phyloP scores from a whole-genome alignment of 2,888 invertebrate species.

The Augochlorella aurata region DNA sequence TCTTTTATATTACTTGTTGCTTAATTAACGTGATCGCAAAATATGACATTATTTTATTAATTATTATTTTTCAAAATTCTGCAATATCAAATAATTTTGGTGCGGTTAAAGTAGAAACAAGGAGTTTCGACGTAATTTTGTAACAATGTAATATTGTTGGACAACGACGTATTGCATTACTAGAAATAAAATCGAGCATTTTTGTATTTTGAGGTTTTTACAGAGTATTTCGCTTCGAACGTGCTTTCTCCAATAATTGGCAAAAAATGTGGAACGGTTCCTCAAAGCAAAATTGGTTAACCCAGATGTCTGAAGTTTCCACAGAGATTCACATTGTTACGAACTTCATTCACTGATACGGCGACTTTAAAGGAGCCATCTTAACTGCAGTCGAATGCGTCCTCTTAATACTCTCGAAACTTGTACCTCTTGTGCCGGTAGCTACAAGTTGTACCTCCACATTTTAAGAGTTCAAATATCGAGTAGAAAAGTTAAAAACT shows the following conservation, averaged over 20 bases:
- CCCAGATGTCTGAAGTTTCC: constrained; percentile 14
- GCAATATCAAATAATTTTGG: neutral
- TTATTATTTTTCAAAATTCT: neutral
- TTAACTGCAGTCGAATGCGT: neutral
- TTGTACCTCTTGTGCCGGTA: neutral
- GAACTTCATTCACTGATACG: constrained; percentile 2
- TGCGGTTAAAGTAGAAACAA: neutral
- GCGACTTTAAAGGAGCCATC: neutral
- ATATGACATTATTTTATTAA: neutral
- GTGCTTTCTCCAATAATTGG: neutral
- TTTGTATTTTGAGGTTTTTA: neutral
- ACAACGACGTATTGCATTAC: neutral
- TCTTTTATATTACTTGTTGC: neutral
- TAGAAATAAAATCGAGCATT: neutral
- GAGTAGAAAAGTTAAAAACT: neutral
- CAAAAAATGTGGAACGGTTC: neutral
- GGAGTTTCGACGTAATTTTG: neutral
- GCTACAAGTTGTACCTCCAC: neutral
- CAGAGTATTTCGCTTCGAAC: neutral
- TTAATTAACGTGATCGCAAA: neutral
- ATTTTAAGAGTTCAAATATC: neutral
- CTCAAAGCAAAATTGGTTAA: constrained; percentile 17
- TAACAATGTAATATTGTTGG: neutral
- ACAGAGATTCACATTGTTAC: neutral
- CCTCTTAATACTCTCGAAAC: neutral